Evolutionary conservation across 30 jellyfish, hydroid and myxozoan genomes (phyloP).

Genomic region (Rhopilema esculentum): DNA sequence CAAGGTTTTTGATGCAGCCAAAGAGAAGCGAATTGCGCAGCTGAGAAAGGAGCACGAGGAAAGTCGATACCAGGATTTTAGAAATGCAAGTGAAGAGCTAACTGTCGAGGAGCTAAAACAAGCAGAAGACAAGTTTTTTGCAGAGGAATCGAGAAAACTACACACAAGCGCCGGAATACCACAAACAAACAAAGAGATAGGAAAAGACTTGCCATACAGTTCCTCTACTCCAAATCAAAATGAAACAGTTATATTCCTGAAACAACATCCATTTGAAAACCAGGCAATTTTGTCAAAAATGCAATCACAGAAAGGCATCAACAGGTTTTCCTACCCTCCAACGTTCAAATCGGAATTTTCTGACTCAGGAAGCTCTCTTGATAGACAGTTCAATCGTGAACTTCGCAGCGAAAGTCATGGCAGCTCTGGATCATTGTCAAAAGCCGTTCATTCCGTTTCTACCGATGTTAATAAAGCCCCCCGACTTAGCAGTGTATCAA

Average conservation of each 20-base stretch:
- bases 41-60: conserved; percentile 60
- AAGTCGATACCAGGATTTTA: background rate
- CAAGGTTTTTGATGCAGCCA: conserved; percentile 54
- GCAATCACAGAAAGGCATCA: background rate
- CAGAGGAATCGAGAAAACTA: conserved; percentile 40
- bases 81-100: conserved; percentile 8
- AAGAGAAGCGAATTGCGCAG: conserved; percentile 72
- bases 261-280: conserved; percentile 25
- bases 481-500: conserved; percentile 21
- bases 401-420: conserved; percentile 1
- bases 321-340: conserved; percentile 60
- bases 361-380: background rate
- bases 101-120: conserved; percentile 55
- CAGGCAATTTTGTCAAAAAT: background rate
- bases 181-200: background rate
- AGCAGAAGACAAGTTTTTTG: conserved; percentile 59
- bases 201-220: background rate
- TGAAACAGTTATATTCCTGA: conserved; percentile 20
- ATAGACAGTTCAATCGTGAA: background rate
- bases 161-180: background rate
- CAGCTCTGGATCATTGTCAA: background rate
- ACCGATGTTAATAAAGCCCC: background rate
- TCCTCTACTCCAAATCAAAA: conserved; percentile 11
- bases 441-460: background rate
- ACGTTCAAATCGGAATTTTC: background rate